These are phyloP conservation scores for Ardeotis arabs DNA, from an alignment of 2,113 vertebrate genomes.

Conservation along the genomic window DNA sequence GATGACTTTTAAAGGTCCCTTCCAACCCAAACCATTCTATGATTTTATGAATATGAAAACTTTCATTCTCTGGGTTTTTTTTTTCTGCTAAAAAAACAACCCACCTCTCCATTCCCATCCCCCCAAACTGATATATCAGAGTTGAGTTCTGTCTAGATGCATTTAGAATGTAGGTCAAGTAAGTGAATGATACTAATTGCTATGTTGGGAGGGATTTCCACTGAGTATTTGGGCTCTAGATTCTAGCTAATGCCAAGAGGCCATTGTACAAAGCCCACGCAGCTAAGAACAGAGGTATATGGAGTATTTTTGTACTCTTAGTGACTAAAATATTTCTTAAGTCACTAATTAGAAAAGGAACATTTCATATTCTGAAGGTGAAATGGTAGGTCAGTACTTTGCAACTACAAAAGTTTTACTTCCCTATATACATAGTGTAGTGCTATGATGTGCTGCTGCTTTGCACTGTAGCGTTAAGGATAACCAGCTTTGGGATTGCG, in stretches of 20 bases:
- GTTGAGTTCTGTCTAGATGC: constrained; percentile 37
- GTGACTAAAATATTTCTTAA: constrained; percentile 66
- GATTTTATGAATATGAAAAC: neutral
- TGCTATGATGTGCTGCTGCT: neutral
- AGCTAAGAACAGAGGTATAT: constrained; percentile 24
- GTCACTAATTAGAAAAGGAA: constrained; percentile 66
- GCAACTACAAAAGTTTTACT: neutral
- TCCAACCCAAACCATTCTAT: too few relatives aligned
- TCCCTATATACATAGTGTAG: neutral
- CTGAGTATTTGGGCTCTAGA: constrained; percentile 62
- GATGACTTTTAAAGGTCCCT: too few relatives aligned
- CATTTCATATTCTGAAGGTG: constrained; percentile 61
- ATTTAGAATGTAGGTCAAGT: constrained; percentile 57
- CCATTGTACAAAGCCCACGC: constrained; percentile 18
- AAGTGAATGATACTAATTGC: constrained; percentile 55
- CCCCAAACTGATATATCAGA: neutral
- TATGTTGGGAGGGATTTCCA: constrained; percentile 40
- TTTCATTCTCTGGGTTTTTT: neutral
- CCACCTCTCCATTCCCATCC: neutral
- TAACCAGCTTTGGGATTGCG: neutral
- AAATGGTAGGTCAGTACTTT: constrained; percentile 55
- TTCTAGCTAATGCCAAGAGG: constrained; percentile 54
- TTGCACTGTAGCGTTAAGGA: neutral
- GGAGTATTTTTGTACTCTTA: constrained; percentile 51
- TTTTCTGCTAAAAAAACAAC: neutral